Base-by-base conservation (phyloP, 2,113 vertebrate species). In the Anguilla japonica region DNA sequence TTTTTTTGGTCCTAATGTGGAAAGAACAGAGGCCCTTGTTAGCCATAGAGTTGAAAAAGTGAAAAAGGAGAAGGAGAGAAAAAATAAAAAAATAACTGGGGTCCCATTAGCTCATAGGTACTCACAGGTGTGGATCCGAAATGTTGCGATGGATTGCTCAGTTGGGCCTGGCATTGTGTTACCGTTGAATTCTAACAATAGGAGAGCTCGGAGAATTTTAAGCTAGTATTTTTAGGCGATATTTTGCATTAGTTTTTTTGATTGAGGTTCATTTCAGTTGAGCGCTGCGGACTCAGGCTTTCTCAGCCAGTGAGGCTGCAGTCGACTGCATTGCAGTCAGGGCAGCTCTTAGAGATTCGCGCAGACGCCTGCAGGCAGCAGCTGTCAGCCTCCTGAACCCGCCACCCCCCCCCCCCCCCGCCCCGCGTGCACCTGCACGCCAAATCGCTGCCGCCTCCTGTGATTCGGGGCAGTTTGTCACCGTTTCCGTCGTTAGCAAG, bases 1-100 rank as follows among this genome's bases (percentile, higher is more conserved):
- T 84, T 89, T 91, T 34, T 1, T 91, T 75, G n/a, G 87, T 92
- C 87, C 82, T 79, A 75, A 84, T 91, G 91, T 93, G 93, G 91
- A 89, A 88, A 90, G 85, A 93, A 92, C 91, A 90, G 88, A 88
- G 87, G 84, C 60, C 46, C 11, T 83, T 43, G 82, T 85, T 79
- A 75, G 71, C 71, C 34, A 14, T 26, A 29, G 71, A 75, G 41
- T 87, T 86, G 80, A 85, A 81, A 89, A 90, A 91, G 86, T 87
- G 86, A 41, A 60, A 60, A 88, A 88, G 84, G 34, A 34, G 34
- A 34, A 34, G 34, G 34, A 34, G 34, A 34, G 80, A 87, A 82
- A 53, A 71, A 88, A 90, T 83, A 80, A 83, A 79, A 71, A 79
- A 5, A 82, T 46, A 89, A 84, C 81, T 41, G 18, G 86, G 84